phyloP scores from a whole-genome alignment of 2,113 vertebrate genomes.

The Cavia aperea region DNA sequence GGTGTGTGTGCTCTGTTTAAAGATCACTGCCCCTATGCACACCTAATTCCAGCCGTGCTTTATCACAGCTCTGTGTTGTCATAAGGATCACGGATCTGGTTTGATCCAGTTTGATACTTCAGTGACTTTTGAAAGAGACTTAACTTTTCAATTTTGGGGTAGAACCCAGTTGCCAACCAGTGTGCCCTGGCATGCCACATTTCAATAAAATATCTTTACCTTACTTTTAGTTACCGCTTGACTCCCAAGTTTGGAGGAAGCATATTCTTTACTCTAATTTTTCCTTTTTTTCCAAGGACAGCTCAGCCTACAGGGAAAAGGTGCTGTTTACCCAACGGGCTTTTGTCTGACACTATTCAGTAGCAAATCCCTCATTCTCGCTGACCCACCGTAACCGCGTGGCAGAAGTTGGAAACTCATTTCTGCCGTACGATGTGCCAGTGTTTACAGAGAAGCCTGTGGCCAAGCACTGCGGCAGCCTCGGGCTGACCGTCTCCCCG shows the following conservation, averaged over 20 bases:
- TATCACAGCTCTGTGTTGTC: background rate
- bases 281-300: background rate
- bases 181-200: background rate
- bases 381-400: background rate
- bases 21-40: background rate
- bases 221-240: background rate
- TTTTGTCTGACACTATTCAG: constrained; percentile 8
- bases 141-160: background rate
- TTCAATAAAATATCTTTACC: constrained; percentile 16
- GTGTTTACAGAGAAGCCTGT: background rate
- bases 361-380: background rate
- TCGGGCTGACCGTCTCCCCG: background rate
- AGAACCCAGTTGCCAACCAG: background rate
- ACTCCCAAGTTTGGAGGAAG: background rate
- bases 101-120: constrained; percentile 7
- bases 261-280: background rate
- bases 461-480: background rate
- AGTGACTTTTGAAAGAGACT: background rate
- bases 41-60: constrained; percentile 13
- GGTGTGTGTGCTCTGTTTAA: background rate
- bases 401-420: background rate
- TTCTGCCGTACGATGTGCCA: background rate
- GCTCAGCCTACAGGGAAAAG: background rate
- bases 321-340: background rate
- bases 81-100: background rate